Percentiles rank a stretch among this genome's conserved stretches.
phyloP scores from a whole-genome alignment of 2,888 invertebrate genomes.

The Ornithoptera priamus region DNA sequence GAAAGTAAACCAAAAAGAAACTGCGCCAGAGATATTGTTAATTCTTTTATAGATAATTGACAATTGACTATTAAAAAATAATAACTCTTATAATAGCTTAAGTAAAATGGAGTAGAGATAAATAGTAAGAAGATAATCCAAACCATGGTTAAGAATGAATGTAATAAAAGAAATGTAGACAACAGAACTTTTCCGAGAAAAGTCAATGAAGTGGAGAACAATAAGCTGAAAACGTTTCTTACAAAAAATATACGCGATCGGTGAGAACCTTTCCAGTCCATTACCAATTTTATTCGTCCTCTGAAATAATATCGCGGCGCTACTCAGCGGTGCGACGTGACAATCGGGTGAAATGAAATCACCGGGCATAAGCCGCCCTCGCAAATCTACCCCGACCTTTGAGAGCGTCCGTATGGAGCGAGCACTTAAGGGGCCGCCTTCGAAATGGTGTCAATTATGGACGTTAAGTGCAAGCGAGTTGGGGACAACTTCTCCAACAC shows the following conservation, averaged over 20 bases:
- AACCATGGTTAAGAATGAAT: not conserved
- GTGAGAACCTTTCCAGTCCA: constrained; percentile 71
- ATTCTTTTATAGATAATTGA: no score
- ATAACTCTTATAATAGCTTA: no score
- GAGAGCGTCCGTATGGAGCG: constrained; percentile 53
- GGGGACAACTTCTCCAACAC: constrained; percentile 26
- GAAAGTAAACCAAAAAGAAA: no score
- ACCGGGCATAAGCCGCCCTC: constrained; percentile 71
- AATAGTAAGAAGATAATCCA: not conserved
- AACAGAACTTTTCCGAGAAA: not conserved
- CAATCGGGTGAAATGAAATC: constrained; percentile 75
- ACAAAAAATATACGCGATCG: constrained; percentile 46
- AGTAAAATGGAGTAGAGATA: no score
- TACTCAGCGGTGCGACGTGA: constrained; percentile 71
- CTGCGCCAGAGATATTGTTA: no score
- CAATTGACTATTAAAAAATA: no score
- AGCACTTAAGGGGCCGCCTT: constrained; percentile 69
- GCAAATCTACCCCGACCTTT: constrained; percentile 70
- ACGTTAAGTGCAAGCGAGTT: constrained; percentile 64
- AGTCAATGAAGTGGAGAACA: constrained; percentile 5
- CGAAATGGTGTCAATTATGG: constrained; percentile 78
- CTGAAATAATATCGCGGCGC: constrained; percentile 68
- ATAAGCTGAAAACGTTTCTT: constrained; percentile 42
- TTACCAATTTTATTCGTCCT: constrained; percentile 75
- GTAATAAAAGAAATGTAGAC: not conserved